Evolutionary conservation across 2,113 vertebrate species (phyloP).

Genomic region (Myotis brandtii): DNA sequence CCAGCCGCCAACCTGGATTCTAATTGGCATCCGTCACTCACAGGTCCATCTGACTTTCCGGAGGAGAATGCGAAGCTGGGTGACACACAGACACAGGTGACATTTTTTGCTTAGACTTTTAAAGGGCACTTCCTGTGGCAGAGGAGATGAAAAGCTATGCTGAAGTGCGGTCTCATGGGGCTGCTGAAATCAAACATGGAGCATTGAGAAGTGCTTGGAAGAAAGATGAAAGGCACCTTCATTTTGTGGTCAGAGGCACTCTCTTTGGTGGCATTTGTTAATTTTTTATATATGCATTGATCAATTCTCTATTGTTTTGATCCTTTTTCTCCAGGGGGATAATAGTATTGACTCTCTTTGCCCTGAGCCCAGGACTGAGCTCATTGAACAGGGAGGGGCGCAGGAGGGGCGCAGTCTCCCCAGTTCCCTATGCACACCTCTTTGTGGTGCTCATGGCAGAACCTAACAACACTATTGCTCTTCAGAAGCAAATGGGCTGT

Average conservation of each 20-base stretch:
- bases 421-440: accelerated
- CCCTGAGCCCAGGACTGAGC: neutral
- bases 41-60: constrained; percentile 71
- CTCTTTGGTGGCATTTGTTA: constrained; percentile 63
- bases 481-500: neutral
- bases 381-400: neutral
- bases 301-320: constrained; percentile 35
- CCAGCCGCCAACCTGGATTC: constrained; percentile 3
- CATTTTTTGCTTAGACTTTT: constrained; percentile 82
- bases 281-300: constrained; percentile 66
- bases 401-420: neutral
- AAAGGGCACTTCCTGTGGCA: constrained; percentile 74
- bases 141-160: constrained; percentile 81
- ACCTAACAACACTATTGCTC: neutral
- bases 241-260: constrained; percentile 8
- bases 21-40: neutral
- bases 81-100: constrained; percentile 61
- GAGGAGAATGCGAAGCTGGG: constrained; percentile 62
- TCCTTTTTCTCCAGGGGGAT: neutral
- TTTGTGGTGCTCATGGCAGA: neutral
- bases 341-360: neutral
- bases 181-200: constrained; percentile 56
- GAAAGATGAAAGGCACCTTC: constrained; percentile 58
- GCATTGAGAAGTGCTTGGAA: constrained; percentile 59
- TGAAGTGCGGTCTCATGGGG: constrained; percentile 68